These are phyloP conservation scores for Galeruca laticollis DNA, from an alignment of 2,888 invertebrate species.

Conservation along the genomic window DNA sequence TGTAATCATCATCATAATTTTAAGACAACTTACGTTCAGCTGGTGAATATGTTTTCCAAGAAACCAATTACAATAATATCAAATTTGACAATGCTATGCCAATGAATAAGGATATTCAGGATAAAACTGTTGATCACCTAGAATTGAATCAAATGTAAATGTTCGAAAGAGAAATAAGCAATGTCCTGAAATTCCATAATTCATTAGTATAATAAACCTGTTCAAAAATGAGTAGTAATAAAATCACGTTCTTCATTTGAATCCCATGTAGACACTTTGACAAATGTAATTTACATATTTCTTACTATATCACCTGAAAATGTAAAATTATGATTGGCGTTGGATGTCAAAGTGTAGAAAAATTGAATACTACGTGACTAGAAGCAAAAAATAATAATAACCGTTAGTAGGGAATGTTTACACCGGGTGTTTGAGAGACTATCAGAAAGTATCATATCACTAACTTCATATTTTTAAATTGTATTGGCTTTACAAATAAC, in stretches of 20 bases:
- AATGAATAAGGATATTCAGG: no score
- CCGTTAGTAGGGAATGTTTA: neutral
- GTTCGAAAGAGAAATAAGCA: no score
- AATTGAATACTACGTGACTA: constrained; percentile 2
- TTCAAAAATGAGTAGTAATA: no score
- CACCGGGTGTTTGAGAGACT: neutral
- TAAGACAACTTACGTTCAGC: no score
- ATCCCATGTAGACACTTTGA: neutral
- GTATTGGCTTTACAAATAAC: neutral
- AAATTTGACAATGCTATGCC: no score
- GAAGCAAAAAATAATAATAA: constrained; percentile 4
- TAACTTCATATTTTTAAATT: neutral
- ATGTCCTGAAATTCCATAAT: no score
- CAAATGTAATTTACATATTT: neutral
- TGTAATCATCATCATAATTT: neutral
- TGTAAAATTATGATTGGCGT: constrained; percentile 7
- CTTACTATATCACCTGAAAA: constrained; percentile 9
- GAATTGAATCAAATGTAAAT: no score
- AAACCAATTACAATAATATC: no score
- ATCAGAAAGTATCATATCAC: neutral
- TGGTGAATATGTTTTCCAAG: neutral
- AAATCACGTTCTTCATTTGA: neutral
- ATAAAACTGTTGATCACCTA: no score
- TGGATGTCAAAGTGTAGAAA: constrained; percentile 2
- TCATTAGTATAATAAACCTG: no score